Percentiles rank a stretch among this genome's conserved stretches.
Conservation (phyloP, 2,113 vertebrate species). For the Pedionomus torquatus region DNA sequence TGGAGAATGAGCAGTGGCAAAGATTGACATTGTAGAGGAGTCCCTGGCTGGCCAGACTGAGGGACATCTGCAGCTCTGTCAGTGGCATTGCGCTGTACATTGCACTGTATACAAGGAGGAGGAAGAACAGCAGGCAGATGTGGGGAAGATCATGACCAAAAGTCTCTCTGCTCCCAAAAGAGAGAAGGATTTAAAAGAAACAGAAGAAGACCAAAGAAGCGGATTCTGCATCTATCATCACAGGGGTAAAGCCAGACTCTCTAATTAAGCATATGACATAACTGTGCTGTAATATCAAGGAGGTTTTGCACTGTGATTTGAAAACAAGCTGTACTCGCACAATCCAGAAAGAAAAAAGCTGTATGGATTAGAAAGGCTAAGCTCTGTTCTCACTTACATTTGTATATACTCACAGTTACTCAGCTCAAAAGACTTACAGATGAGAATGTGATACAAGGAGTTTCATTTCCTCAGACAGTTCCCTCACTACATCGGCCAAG, state of each 20-base stretch:
- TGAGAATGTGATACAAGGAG: constrained; percentile 40
- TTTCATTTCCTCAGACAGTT: constrained; percentile 55
- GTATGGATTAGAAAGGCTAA: not conserved
- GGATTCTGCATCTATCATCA: not conserved
- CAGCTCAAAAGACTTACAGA: constrained; percentile 33
- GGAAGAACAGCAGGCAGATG: not conserved
- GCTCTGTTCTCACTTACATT: constrained; percentile 21
- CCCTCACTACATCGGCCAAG: not conserved
- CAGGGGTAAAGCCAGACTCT: not conserved
- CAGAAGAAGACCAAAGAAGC: not conserved
- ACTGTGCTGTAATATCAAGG: constrained; percentile 31
- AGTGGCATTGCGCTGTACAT: not conserved
- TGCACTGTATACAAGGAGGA: not conserved
- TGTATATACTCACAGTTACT: not conserved
- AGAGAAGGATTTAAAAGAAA: not conserved
- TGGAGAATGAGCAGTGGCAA: not conserved
- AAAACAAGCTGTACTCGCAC: constrained; percentile 40
- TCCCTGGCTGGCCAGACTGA: not conserved
- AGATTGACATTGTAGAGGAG: rapidly evolving
- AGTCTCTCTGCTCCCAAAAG: not conserved
- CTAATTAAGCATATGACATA: constrained; percentile 47
- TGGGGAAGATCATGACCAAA: not conserved
- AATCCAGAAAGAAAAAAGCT: constrained; percentile 5
- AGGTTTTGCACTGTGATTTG: constrained; percentile 8
- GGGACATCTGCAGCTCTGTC: not conserved